Evolutionary conservation across 2,888 invertebrate genomes (phyloP).

Genomic region (Quadroppia sp.): DNA sequence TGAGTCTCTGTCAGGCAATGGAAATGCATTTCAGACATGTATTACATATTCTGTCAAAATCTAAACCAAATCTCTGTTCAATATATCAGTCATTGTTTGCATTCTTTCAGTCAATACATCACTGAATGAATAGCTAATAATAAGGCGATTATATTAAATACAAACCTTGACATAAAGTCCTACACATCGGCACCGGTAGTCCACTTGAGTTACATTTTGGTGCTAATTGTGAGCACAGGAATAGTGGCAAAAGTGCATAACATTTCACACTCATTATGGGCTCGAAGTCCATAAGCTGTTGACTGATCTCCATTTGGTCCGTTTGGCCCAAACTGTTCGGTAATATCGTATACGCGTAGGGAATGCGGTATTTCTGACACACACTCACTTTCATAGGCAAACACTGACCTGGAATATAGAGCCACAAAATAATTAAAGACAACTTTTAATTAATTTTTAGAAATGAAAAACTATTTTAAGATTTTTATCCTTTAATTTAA

Average conservation of each 20-base stretch:
- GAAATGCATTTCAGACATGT: no score
- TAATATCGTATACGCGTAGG: conserved; percentile 46
- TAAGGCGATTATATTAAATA: background rate
- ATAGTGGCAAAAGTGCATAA: conserved; percentile 47
- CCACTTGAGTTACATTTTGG: conserved; percentile 45
- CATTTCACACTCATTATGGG: conserved; percentile 48
- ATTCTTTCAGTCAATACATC: no score
- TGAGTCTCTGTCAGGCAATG: conserved; percentile 47
- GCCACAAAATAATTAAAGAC: background rate
- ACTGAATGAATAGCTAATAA: no score
- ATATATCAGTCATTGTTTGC: no score
- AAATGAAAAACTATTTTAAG: background rate
- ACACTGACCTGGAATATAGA: conserved; percentile 42
- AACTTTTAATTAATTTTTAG: background rate
- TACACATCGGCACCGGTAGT: conserved; percentile 40
- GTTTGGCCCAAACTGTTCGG: conserved; percentile 45
- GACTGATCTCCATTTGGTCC: conserved; percentile 46
- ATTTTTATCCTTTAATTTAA: background rate
- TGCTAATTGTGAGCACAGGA: conserved; percentile 48
- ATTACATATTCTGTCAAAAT: no score
- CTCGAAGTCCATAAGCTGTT: conserved; percentile 46
- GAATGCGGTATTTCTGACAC: conserved; percentile 48
- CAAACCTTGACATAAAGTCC: conserved; percentile 39
- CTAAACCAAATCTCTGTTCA: no score
- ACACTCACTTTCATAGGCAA: conserved; percentile 46